Percentiles rank a stretch among this genome's conserved stretches.
Evolutionary conservation across 2,797 vertebrate genomes (phyloP).

Genomic region (Poeciliopsis paucimaculata): DNA sequence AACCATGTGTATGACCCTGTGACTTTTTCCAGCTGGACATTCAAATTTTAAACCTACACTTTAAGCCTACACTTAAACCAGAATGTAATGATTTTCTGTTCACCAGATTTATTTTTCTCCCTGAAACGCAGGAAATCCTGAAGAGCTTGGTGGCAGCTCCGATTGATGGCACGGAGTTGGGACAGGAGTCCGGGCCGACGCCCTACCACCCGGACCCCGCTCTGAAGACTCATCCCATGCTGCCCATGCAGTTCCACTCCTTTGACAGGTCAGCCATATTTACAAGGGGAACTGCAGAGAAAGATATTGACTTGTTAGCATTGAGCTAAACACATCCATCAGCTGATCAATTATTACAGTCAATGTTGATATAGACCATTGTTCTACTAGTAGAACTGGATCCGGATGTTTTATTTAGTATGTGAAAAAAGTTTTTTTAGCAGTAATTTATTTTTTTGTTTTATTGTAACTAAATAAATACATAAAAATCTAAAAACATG

Average conservation of each 20-base stretch:
- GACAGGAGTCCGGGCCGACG: conserved; percentile 89
- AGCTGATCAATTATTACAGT: neutral
- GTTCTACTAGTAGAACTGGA: neutral
- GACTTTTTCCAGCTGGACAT: neutral
- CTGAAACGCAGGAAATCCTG: conserved; percentile 86
- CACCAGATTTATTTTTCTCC: conserved; percentile 8
- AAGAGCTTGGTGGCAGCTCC: conserved; percentile 97
- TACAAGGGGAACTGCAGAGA: neutral
- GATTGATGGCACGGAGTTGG: conserved; percentile 89
- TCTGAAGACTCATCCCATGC: conserved; percentile 93
- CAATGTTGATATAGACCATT: neutral
- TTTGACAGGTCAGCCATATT: conserved; percentile 91
- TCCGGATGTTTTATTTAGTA: neutral
- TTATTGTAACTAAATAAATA: neutral
- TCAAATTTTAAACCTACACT: neutral
- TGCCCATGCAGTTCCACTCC: conserved; percentile 99
- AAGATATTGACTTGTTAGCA: neutral
- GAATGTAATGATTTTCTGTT: neutral
- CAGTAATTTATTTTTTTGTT: neutral
- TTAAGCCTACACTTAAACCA: neutral
- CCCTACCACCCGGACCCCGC: conserved; percentile 91
- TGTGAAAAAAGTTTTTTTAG: neutral
- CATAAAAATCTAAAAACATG: neutral
- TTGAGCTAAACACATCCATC: neutral
- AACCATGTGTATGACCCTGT: neutral